Conservation (phyloP, 2,888 invertebrate genomes). For the Eupithecia centaureata region DNA sequence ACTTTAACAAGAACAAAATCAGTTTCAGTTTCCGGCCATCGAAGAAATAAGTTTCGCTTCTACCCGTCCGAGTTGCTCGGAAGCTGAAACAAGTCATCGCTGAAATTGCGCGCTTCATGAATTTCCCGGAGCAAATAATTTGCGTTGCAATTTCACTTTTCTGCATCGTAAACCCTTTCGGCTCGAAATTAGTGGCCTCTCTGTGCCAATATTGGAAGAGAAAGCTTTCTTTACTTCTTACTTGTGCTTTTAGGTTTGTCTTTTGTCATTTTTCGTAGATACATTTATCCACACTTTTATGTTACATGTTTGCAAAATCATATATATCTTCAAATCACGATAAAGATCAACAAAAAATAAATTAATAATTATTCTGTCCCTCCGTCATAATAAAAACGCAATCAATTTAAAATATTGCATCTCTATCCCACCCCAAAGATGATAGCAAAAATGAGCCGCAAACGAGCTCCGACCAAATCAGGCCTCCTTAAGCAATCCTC, state of each 20-base stretch:
- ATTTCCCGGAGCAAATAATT: slow-evolving; percentile 44
- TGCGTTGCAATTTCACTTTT: slow-evolving; percentile 31
- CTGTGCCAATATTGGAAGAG: not conserved
- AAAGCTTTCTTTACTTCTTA: slow-evolving; percentile 10
- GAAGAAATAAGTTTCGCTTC: slow-evolving; percentile 15
- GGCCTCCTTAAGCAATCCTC: slow-evolving; percentile 78
- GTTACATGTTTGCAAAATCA: no score
- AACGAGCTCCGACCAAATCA: slow-evolving; percentile 76
- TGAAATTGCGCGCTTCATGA: slow-evolving; percentile 57
- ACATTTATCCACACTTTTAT: not conserved
- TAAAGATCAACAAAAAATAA: slow-evolving; percentile 1
- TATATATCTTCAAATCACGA: not conserved
- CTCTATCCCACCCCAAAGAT: slow-evolving; percentile 40
- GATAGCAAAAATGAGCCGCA: slow-evolving; percentile 67
- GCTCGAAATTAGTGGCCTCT: slow-evolving; percentile 9
- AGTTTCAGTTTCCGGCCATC: not conserved
- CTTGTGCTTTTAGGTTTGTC: not conserved
- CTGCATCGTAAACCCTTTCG: slow-evolving; percentile 14
- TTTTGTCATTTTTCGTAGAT: not conserved
- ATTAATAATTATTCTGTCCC: not conserved
- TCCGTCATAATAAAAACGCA: slow-evolving; percentile 27
- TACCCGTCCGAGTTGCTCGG: not conserved
- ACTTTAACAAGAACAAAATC: not conserved
- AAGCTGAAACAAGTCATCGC: slow-evolving; percentile 61
- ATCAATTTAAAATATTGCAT: slow-evolving; percentile 23